Evolutionary conservation across 2,797 vertebrate genomes (phyloP).

Genomic region (Ptychobarbus kaznakovi): DNA sequence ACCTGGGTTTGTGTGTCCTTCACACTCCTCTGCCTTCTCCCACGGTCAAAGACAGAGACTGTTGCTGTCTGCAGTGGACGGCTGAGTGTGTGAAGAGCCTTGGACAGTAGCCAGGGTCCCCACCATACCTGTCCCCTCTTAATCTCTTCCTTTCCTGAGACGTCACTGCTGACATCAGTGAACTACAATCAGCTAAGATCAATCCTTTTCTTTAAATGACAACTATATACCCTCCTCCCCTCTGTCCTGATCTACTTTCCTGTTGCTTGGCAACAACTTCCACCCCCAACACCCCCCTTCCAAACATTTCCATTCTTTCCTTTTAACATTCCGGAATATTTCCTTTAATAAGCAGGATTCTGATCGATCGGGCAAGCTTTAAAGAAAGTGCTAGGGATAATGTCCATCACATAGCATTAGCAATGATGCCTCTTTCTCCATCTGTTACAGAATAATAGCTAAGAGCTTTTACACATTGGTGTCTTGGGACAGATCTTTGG

Average conservation of each 20-base stretch:
- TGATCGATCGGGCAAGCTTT: slow-evolving; percentile 4
- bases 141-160: slow-evolving; percentile 21
- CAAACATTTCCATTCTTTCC: slow-evolving; percentile 26
- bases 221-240: slow-evolving; percentile 37
- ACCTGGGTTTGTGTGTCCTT: slow-evolving; percentile 47
- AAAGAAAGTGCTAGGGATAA: slow-evolving; percentile 23
- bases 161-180: slow-evolving; percentile 57
- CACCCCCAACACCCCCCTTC: slow-evolving; percentile 38
- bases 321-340: slow-evolving; percentile 17
- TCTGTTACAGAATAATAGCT: slow-evolving; percentile 39
- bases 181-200: slow-evolving; percentile 58
- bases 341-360: slow-evolving; percentile 14
- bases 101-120: slow-evolving; percentile 37
- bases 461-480: slow-evolving; percentile 41
- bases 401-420: neutral
- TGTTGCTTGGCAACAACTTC: slow-evolving; percentile 68
- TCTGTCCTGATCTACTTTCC: slow-evolving; percentile 64
- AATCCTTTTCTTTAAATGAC: slow-evolving; percentile 62
- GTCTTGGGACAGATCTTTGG: slow-evolving; percentile 44
- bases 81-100: slow-evolving; percentile 15
- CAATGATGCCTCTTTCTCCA: slow-evolving; percentile 33
- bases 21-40: slow-evolving; percentile 30
- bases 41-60: slow-evolving; percentile 24
- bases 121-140: slow-evolving; percentile 25
- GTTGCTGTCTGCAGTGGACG: slow-evolving; percentile 20